Evolutionary conservation across 2,888 invertebrate species (phyloP).

Genomic region (Xanthia togata): DNA sequence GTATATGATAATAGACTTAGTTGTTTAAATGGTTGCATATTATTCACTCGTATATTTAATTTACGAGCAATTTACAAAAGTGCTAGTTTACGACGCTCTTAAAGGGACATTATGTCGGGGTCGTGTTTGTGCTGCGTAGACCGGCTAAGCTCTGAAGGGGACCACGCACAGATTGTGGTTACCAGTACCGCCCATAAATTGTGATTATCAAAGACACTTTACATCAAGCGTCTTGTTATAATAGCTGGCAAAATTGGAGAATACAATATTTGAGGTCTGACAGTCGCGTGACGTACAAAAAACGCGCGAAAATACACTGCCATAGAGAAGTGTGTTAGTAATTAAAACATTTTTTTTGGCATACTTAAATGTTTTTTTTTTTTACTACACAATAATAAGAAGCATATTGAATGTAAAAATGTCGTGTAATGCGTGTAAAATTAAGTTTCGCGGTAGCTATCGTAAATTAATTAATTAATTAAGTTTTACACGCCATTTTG

Average conservation of each 20-base stretch:
- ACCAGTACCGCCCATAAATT: slow-evolving; percentile 30
- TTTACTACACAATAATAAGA: background rate
- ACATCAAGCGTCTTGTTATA: background rate
- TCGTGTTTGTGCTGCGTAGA: slow-evolving; percentile 53
- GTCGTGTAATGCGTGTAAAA: slow-evolving; percentile 49
- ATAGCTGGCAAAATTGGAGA: background rate
- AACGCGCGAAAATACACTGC: background rate
- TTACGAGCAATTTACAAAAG: slow-evolving; percentile 87
- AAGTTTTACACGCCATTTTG: slow-evolving; percentile 52
- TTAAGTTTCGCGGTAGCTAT: slow-evolving; percentile 52
- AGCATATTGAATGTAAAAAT: slow-evolving; percentile 32
- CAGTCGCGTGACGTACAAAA: background rate
- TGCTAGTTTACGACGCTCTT: slow-evolving; percentile 78
- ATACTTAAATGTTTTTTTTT: background rate
- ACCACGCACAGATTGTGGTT: slow-evolving; percentile 31
- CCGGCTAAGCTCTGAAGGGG: slow-evolving; percentile 33
- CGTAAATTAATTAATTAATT: slow-evolving; percentile 61
- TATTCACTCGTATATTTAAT: slow-evolving; percentile 79
- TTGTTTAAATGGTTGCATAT: slow-evolving; percentile 74
- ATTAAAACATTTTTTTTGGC: background rate
- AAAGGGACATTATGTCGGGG: slow-evolving; percentile 67
- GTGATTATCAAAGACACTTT: slow-evolving; percentile 25
- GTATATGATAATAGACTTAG: slow-evolving; percentile 74
- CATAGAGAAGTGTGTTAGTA: background rate
- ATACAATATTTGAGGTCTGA: background rate